Evolutionary conservation across 2,797 vertebrate genomes (phyloP), one percentile per base, ranked within the genome.

Genomic region (Acanthurus tractus): DNA sequence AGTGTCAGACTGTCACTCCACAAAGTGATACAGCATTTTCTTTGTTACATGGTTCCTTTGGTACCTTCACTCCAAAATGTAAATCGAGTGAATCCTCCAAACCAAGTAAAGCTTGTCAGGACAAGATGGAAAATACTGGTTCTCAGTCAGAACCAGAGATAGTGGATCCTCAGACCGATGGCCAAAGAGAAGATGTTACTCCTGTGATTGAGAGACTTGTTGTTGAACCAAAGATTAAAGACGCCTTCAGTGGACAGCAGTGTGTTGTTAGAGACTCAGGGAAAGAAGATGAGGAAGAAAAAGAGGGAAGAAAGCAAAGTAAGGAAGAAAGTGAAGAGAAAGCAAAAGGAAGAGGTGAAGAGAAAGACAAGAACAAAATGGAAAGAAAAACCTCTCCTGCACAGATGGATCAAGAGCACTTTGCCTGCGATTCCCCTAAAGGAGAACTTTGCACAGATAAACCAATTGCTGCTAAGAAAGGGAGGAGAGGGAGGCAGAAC

Each of bases 1-100:
- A 88, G 61, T 53, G 55, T 78, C 76, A 90, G 57, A 79, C 78
- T 65, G 17, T 72, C 57, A 76, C 58, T 63, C 29, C 55, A 49
- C 89, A 90, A 68, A 85, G 45, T 63, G 77, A 86, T 48, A 54
- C 53, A 50, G 34, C 85, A 49, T 88, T 95, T 78, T 92, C 86
- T 73, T 88, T 95, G 79, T 83, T 92, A 71, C 89, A 91, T 3
- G 96, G 95, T 8, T 95, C 93, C 2, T 96, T 96, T 90, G 95
- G 95, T 62, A 89, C 88, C n/a, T 95, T 95, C 70, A 93, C 78
- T 48, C 91, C 93, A 23, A 95, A 88, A 92, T 91, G 78, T 76
- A 95, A 89, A 88, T 74, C 83, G 1, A 87, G 62, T 57, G 74
- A 89, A 48, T 29, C 25, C 25, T 65, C 63, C 55, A 92, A 53